Conservation (phyloP, 2,888 invertebrate genomes). For the Fragum fragum region DNA sequence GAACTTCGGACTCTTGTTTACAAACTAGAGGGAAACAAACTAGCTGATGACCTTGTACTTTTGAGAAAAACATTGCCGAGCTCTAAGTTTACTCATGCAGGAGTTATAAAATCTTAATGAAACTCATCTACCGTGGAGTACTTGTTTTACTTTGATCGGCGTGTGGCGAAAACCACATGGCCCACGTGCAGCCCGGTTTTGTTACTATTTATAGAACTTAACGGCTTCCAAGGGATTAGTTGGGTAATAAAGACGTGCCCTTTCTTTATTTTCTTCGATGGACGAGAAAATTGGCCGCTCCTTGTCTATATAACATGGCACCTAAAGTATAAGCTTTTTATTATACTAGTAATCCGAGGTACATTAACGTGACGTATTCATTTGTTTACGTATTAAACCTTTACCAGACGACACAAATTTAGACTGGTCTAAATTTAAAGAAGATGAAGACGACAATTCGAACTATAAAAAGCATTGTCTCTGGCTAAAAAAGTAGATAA, state of each 20-base stretch:
- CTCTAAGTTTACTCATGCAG: conserved; percentile 18
- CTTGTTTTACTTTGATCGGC: neutral
- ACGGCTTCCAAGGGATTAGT: neutral
- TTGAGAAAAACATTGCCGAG: conserved; percentile 1
- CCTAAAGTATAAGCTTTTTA: neutral
- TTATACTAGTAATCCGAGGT: too few relatives aligned
- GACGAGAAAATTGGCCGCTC: conserved; percentile 3
- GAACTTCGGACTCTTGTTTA: conserved; percentile 1
- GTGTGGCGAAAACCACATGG: conserved; percentile 5
- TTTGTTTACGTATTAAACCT: too few relatives aligned
- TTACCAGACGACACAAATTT: too few relatives aligned
- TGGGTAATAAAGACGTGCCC: neutral
- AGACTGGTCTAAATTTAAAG: too few relatives aligned
- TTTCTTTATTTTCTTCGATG: neutral
- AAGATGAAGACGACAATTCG: too few relatives aligned
- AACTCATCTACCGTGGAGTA: conserved; percentile 11
- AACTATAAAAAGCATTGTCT: too few relatives aligned
- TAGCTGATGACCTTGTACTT: conserved; percentile 16
- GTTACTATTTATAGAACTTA: conserved; percentile 16
- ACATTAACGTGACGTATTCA: too few relatives aligned
- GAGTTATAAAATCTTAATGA: conserved; percentile 24
- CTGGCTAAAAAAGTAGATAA: too few relatives aligned
- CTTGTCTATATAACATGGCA: neutral
- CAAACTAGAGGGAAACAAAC: neutral
- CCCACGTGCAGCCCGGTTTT: conserved; percentile 9